Base-by-base conservation (phyloP, 1,140 invertebrate species). In the Hylaeus anthracinus region DNA sequence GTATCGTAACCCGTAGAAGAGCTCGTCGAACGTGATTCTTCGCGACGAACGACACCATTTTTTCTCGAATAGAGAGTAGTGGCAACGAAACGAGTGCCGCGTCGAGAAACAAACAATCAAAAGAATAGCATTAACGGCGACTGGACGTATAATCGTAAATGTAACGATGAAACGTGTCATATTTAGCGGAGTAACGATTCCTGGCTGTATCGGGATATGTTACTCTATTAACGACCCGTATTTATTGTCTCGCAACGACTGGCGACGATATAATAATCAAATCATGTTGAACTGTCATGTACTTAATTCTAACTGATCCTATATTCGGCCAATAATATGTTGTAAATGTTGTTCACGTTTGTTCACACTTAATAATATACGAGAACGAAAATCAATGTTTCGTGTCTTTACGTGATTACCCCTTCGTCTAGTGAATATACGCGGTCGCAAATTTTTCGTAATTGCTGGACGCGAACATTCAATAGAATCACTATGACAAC, bases 321-420 rank as follows among this genome's bases (percentile, higher is more conserved):
- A 86, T 90, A 90, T 90, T 88, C 85, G 84, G 84, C 81, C 88
- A 86, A 89, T 84, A 86, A 85, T 86, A 88, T 83, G 82, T 90
- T 90, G 83, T 90, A 90, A 88, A 87, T 88, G 87, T 91, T 92
- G 90, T 92, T 92, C 83, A 91, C 88, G 86, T 90, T 91, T 91
- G 85, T 92, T 90, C 77, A 88, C 82, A 89, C 81, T 80, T 84
- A 84, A 84, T 84, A 86, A 84, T 84, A 86, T 74, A 87, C n/a
- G 39, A 53, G 45, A 86, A 74, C 70, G 55, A 84, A 81, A 84
- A 83, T 73, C n/a, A 60, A 65, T 37, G n/a, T 8, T 5, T 15
- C 3, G 6, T 51, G 15, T 15, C 53, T n/a, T 56, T 56, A 12
- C 8, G 26, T 26, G 26, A 26, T 56, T n/a, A 8, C 55, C 15